A percentile compares a stretch with the other conserved stretches of the same genome.
Evolutionary conservation across 2,113 vertebrate genomes (phyloP).

Genomic region (Erythrocercus mccallii): DNA sequence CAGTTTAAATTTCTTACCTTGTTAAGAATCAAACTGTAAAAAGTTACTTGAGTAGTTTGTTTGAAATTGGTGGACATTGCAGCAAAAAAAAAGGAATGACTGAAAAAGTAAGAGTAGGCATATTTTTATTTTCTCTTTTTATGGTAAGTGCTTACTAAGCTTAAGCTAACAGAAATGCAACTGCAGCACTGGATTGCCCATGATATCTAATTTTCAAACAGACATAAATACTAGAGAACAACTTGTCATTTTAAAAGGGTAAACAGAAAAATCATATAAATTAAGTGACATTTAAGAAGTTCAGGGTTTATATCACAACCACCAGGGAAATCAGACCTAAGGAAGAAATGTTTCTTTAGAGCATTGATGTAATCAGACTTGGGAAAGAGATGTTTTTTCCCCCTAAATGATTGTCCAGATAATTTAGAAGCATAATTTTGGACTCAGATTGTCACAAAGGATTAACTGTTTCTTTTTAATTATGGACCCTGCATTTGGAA

Average conservation of each 20-base stretch:
- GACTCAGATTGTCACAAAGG: conserved; percentile 33
- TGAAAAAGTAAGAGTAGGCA: not conserved
- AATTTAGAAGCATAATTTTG: conserved; percentile 36
- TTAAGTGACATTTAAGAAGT: conserved; percentile 72
- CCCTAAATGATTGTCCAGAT: conserved; percentile 29
- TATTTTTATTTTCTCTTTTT: conserved; percentile 37
- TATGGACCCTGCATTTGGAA: conserved; percentile 3
- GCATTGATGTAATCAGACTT: conserved; percentile 30
- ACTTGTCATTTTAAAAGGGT: conserved; percentile 73
- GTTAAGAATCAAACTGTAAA: not conserved
- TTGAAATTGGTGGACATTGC: not conserved
- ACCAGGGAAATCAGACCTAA: conserved; percentile 64
- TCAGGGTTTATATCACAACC: conserved; percentile 61
- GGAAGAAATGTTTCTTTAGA: conserved; percentile 56
- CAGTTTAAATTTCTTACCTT: not conserved
- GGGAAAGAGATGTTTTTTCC: not conserved
- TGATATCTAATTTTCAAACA: conserved; percentile 65
- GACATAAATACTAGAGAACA: conserved; percentile 66
- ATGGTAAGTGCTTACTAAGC: conserved; percentile 39
- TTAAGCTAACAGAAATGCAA: conserved; percentile 17
- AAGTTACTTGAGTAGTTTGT: not conserved
- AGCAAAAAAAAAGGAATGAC: not conserved
- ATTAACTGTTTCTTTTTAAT: conserved; percentile 51
- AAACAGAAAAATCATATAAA: conserved; percentile 71
- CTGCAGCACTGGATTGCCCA: not conserved